Percentiles rank a stretch among this genome's conserved stretches.
These are phyloP conservation scores for Threskiornis aethiopicus DNA, from an alignment of 2,797 vertebrate genomes.

Conservation along the genomic window DNA sequence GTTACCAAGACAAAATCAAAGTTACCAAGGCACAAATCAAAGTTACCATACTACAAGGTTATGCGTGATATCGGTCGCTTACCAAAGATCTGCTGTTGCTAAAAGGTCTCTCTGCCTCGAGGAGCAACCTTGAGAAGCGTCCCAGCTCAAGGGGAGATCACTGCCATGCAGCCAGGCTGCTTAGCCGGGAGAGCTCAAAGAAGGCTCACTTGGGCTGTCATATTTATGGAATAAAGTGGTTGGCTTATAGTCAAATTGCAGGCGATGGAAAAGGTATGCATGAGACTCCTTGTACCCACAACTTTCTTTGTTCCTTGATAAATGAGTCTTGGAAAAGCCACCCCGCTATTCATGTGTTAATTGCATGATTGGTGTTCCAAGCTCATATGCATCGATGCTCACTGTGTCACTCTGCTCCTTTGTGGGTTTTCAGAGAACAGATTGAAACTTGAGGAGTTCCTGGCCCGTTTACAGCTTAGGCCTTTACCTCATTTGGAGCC, in stretches of 20 bases:
- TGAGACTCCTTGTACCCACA: background rate
- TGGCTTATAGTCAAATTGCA: background rate
- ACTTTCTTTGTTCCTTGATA: background rate
- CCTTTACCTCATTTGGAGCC: background rate
- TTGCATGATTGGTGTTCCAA: background rate
- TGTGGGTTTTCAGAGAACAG: background rate
- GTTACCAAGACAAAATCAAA: background rate
- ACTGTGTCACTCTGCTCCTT: background rate
- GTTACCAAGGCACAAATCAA: too few species aligned
- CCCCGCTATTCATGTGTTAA: background rate
- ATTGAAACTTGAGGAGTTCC: background rate
- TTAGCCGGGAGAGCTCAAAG: background rate
- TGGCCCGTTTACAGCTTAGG: background rate
- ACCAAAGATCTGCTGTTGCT: background rate
- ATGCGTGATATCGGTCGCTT: accelerated
- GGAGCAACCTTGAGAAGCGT: background rate
- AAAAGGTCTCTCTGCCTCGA: background rate
- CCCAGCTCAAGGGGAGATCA: background rate
- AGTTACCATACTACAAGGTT: background rate
- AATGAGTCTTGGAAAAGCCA: background rate
- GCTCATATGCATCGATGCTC: background rate
- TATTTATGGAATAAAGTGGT: background rate
- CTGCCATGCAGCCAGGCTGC: background rate
- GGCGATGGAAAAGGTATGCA: background rate
- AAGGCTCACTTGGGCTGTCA: background rate